phyloP scores from a whole-genome alignment of 2,888 invertebrate species.

The Trichogramma evanescens region DNA sequence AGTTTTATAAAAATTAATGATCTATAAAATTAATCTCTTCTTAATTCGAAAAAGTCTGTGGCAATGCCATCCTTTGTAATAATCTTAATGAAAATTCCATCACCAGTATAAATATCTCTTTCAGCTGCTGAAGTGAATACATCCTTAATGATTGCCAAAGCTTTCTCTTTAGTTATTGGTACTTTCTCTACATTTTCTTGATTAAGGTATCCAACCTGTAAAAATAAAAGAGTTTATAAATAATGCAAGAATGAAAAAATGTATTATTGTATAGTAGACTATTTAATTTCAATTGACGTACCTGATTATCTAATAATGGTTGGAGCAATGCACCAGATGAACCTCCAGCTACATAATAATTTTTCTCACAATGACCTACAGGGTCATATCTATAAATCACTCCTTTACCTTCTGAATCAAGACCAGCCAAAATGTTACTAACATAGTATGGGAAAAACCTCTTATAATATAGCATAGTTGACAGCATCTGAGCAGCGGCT shows the following conservation, averaged over 20 bases:
- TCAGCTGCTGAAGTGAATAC: constrained; percentile 97
- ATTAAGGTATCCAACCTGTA: constrained; percentile 78
- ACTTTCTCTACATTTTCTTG: constrained; percentile 56
- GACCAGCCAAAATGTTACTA: constrained; percentile 86
- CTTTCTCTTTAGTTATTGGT: constrained; percentile 70
- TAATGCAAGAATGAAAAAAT: background rate
- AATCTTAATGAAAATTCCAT: constrained; percentile 76
- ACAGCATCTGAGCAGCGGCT: constrained; percentile 91
- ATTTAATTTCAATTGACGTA: constrained; percentile 30
- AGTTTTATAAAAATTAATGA: constrained; percentile 8
- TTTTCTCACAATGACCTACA: constrained; percentile 86
- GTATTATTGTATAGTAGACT: background rate
- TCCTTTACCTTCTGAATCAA: constrained; percentile 89
- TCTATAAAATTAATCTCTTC: constrained; percentile 69
- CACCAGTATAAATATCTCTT: constrained; percentile 95
- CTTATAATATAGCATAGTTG: constrained; percentile 91
- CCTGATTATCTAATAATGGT: constrained; percentile 92
- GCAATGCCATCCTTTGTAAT: constrained; percentile 82
- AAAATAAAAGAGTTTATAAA: background rate
- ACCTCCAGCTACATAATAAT: constrained; percentile 81
- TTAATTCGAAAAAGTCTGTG: constrained; percentile 65
- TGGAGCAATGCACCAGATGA: constrained; percentile 85
- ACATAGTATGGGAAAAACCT: constrained; percentile 98
- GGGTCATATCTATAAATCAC: constrained; percentile 96
- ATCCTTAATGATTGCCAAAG: constrained; percentile 81